Base-by-base conservation (phyloP, 2,888 invertebrate species). In the Nymphalis c-album region DNA sequence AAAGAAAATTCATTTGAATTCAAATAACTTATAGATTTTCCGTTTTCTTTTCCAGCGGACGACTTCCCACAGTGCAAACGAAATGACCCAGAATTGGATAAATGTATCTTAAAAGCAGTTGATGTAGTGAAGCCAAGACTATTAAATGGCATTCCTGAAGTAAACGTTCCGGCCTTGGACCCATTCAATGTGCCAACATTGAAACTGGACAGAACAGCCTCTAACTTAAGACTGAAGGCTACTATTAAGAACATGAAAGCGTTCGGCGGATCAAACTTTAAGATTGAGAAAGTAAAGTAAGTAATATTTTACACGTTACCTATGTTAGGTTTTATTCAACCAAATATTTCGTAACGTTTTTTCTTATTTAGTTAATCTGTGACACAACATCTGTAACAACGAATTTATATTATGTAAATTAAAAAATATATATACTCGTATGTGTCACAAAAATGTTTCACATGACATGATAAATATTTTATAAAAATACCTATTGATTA, bases 111-210 rank as follows among this genome's bases (percentile, higher is more conserved):
- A 70, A 82, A 93, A 18, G 93, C 94, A 1, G 87, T 96, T 10
- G 94, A 95, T 64, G 83, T 84, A 0, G 85, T 95, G 67, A 89
- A 92, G 63, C 94, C 94, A 0, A 89, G 92, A 31, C 84, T 96
- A 35, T 84, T 87, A 13, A 81, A 88, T 57, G 96, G 96, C 2
- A 95, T 96, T 64, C 94, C 94, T 0, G 94, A 94, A 77, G 84
- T 95, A 5, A 92, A 93, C 70, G 92, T 96, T 26, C 96, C 96
- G 1, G 85, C 94, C 0, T 87, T 95, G 71, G 96, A 96, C 71
- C 96, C 96, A 0, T 93, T 96, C 72, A 86, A 83, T 13, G 90
- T 96, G 17, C 95, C 96, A 0, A 93, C 94, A 63, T 88, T 96
- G 70, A 94, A 94, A 74, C 93, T 96, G 72, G 94, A 95, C 80